A percentile compares a stretch with the other conserved stretches of the same genome.
Conservation (phyloP, 2,113 vertebrate genomes). For the Brachyhypopomus gauderio region DNA sequence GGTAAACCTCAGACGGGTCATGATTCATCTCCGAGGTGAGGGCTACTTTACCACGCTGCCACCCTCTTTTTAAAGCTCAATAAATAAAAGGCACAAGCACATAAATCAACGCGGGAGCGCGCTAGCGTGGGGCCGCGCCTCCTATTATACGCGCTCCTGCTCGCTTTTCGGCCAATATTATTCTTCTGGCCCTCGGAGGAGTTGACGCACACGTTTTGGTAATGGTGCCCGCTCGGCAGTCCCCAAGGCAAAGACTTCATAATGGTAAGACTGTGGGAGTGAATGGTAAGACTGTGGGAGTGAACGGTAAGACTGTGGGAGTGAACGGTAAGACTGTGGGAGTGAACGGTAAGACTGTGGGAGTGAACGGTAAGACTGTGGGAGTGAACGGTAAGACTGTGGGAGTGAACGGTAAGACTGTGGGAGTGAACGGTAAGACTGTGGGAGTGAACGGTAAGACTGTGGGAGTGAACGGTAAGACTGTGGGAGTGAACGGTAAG, state of each 20-base stretch:
- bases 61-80: slow-evolving; percentile 70
- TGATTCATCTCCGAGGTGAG: slow-evolving; percentile 72
- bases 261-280: background rate
- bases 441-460: too few relatives aligned
- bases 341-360: background rate
- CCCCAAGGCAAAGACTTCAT: slow-evolving; percentile 40
- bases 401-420: too few relatives aligned
- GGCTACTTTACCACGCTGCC: slow-evolving; percentile 65
- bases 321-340: too few relatives aligned
- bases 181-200: slow-evolving; percentile 64
- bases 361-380: too few relatives aligned
- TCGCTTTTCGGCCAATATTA: slow-evolving; percentile 72
- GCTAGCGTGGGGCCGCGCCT: background rate
- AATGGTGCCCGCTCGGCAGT: slow-evolving; percentile 59
- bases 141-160: slow-evolving; percentile 61
- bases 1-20: slow-evolving; percentile 38
- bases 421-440: background rate
- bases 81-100: slow-evolving; percentile 66
- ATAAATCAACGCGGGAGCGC: slow-evolving; percentile 63
- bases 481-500: background rate
- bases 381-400: background rate
- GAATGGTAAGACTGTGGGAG: too few relatives aligned
- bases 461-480: background rate
- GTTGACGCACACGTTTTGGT: slow-evolving; percentile 64
- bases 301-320: background rate